Evolutionary conservation across 1,140 invertebrate genomes (phyloP), one percentile per base, ranked within the genome.

Genomic region (Heliconius congener): DNA sequence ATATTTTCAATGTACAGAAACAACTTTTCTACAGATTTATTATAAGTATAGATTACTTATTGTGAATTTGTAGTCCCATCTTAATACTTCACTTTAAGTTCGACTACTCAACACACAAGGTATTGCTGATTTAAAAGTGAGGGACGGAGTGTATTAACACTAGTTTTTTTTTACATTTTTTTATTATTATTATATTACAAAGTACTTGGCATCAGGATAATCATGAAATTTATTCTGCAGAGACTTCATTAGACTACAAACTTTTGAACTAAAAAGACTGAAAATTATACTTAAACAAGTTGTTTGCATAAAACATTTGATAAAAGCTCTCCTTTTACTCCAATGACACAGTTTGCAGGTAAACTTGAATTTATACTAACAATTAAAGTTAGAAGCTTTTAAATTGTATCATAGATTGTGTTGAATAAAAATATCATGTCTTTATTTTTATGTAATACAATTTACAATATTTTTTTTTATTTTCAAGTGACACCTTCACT

Each of bases 341-440:
- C 27, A 66, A 66, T 66, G 60, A 66, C 60, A 66, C 13, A 66
- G 60, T 66, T 66, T 66, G 60, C 60, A 66, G 60, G 60, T 66
- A 66, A 66, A 66, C 60, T 30, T 66, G 27, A 66, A 66, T 30
- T 30, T 66, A 66, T 18, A 66, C 60, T 30, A 30, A 66, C 60
- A 66, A 66, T 66, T 66, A 30, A 30, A 30, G 9, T 30, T 27
- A 66, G 27, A 30, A 66, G 13, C 11, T 66, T 27, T 66, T 66
- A 66, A 66, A 66, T 66, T 66, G 27, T 66, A 27, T 27, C n/a
- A 9, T 66, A 66, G 23, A 66, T 66, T 9, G 23, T 3, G 23
- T 27, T 3, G 57, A 60, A 60, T 13, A 30, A 66, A 52, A 52
- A 18, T 19, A 4, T 52, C 1, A 52, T 52, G 18, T 6, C 18